These are phyloP conservation scores for Synchiropus splendidus DNA, from an alignment of 2,113 vertebrate species.

Conservation along the genomic window DNA sequence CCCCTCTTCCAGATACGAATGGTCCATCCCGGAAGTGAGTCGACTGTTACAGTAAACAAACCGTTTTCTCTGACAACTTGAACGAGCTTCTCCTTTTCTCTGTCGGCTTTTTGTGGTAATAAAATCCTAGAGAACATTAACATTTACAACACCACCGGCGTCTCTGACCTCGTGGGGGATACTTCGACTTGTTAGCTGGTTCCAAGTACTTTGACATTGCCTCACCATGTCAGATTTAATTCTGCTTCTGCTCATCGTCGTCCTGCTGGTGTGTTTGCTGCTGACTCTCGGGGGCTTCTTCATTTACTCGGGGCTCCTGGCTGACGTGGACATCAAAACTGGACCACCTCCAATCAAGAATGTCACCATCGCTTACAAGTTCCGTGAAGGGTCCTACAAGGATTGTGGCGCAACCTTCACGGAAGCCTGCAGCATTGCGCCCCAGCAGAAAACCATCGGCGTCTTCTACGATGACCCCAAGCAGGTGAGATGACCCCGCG, in stretches of 20 bases:
- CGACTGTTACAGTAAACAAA: conserved; percentile 57
- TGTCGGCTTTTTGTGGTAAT: not conserved
- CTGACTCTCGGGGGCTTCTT: conserved; percentile 72
- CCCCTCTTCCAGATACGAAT: conserved; percentile 14
- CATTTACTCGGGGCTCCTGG: conserved; percentile 82
- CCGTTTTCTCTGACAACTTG: conserved; percentile 13
- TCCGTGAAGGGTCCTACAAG: conserved; percentile 76
- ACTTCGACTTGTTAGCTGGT: too few relatives aligned
- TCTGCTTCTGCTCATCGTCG: conserved; percentile 71
- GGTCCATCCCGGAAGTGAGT: conserved; percentile 62
- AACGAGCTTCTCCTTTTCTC: conserved; percentile 4
- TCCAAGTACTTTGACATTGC: too few relatives aligned
- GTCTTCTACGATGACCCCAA: conserved; percentile 89
- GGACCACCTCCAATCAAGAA: conserved; percentile 80
- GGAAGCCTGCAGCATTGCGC: conserved; percentile 84
- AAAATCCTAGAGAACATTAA: not conserved
- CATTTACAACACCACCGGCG: too few relatives aligned
- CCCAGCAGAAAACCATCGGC: conserved; percentile 73
- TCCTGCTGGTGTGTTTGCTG: conserved; percentile 71
- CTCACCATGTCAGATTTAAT: conserved; percentile 75
- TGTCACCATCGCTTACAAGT: conserved; percentile 88
- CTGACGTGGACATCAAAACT: conserved; percentile 75
- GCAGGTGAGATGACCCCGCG: conserved; percentile 85
- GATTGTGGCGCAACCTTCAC: conserved; percentile 80
- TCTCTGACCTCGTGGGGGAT: too few relatives aligned